phyloP scores from a whole-genome alignment of 2,797 vertebrate species.

The Gadopsis bispinosus region DNA sequence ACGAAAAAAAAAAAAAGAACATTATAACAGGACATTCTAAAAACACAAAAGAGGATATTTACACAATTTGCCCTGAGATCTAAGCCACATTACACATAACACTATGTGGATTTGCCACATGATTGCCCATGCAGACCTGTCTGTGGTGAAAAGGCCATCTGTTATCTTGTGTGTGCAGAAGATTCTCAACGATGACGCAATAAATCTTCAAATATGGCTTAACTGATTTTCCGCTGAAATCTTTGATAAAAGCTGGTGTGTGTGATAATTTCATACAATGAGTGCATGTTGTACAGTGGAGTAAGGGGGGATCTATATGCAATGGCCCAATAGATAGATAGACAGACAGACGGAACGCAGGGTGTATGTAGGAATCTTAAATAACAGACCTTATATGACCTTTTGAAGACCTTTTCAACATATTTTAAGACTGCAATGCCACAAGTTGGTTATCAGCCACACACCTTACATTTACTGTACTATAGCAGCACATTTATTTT shows the following conservation, averaged over 20 bases:
- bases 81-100: constrained; percentile 32
- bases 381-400: no score
- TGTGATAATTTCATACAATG: background rate
- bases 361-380: no score
- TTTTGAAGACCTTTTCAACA: no score
- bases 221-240: background rate
- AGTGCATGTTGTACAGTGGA: background rate
- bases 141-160: constrained; percentile 49
- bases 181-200: constrained; percentile 1
- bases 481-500: no score
- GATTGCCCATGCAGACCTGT: constrained; percentile 59
- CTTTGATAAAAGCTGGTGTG: background rate
- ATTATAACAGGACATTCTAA: background rate
- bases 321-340: background rate
- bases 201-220: constrained; percentile 1
- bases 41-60: constrained; percentile 38
- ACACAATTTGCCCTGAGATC: background rate
- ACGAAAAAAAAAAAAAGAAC: background rate
- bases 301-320: background rate
- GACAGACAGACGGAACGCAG: no score
- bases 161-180: constrained; percentile 25
- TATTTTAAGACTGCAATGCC: no score
- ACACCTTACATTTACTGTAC: no score
- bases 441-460: no score
- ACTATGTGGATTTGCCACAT: constrained; percentile 39